Conservation (phyloP, 2,888 invertebrate genomes). For the Sphaerophoria taeniata region DNA sequence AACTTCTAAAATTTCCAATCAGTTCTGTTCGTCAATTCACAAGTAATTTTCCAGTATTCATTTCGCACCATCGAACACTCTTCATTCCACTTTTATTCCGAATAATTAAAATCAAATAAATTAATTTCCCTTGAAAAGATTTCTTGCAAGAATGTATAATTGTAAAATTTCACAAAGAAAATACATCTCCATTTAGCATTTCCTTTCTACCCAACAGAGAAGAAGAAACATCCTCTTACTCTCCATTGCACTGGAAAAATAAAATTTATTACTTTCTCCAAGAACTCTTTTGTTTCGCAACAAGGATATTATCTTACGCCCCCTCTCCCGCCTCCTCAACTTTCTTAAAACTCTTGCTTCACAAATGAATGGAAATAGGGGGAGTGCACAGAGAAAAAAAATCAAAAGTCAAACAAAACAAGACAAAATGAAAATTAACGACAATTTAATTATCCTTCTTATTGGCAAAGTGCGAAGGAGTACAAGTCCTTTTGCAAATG, state of each 20-base stretch:
- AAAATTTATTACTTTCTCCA: conserved; percentile 55
- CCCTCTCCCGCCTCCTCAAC: too few relatives aligned
- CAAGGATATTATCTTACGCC: conserved; percentile 55
- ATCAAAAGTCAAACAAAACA: conserved; percentile 58
- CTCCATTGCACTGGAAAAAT: conserved; percentile 19
- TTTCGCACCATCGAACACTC: too few relatives aligned
- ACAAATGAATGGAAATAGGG: conserved; percentile 4
- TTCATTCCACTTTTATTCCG: too few relatives aligned
- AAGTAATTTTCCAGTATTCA: too few relatives aligned
- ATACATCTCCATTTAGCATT: too few relatives aligned
- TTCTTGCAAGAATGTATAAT: too few relatives aligned
- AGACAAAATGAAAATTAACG: conserved; percentile 71
- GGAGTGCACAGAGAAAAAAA: background rate
- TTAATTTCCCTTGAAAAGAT: too few relatives aligned
- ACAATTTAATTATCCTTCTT: conserved; percentile 73
- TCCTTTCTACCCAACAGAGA: too few relatives aligned
- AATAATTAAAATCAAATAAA: too few relatives aligned
- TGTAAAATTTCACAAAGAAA: too few relatives aligned
- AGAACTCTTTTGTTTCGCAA: conserved; percentile 36
- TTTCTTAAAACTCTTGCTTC: background rate
- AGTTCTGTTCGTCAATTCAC: too few relatives aligned
- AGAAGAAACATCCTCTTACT: background rate
- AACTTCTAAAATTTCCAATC: too few relatives aligned
- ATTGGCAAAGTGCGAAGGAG: conserved; percentile 62
- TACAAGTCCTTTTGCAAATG: conserved; percentile 55